These are phyloP conservation scores for Nebria salina DNA, from an alignment of 2,888 invertebrate genomes.

Conservation along the genomic window DNA sequence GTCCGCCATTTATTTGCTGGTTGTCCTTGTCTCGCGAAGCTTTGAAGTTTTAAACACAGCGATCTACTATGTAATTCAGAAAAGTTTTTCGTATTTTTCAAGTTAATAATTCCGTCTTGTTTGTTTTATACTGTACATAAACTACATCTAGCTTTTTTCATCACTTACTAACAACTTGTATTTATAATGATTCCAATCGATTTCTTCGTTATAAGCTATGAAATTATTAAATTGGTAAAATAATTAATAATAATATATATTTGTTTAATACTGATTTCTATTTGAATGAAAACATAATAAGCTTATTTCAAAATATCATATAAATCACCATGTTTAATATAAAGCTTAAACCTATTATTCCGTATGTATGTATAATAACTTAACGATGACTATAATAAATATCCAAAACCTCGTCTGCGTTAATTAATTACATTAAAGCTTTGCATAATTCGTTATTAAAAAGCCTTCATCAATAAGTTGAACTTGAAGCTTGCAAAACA, in stretches of 20 bases:
- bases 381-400: neutral
- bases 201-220: neutral
- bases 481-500: neutral
- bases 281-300: neutral
- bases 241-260: neutral
- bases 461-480: neutral
- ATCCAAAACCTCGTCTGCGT: neutral
- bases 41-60: slow-evolving; percentile 24
- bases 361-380: neutral
- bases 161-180: neutral
- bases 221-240: too few species aligned
- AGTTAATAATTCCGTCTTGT: slow-evolving; percentile 33
- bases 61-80: slow-evolving; percentile 29
- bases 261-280: neutral
- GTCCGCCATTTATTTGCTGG: slow-evolving; percentile 18
- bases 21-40: slow-evolving; percentile 3
- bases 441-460: neutral
- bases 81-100: slow-evolving; percentile 42
- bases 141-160: neutral
- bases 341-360: neutral
- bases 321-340: neutral
- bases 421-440: neutral
- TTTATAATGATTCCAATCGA: neutral
- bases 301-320: neutral
- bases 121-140: slow-evolving; percentile 4